Evolutionary conservation across 2,113 vertebrate genomes (phyloP).

Genomic region (Sinocyclocheilus grahami): DNA sequence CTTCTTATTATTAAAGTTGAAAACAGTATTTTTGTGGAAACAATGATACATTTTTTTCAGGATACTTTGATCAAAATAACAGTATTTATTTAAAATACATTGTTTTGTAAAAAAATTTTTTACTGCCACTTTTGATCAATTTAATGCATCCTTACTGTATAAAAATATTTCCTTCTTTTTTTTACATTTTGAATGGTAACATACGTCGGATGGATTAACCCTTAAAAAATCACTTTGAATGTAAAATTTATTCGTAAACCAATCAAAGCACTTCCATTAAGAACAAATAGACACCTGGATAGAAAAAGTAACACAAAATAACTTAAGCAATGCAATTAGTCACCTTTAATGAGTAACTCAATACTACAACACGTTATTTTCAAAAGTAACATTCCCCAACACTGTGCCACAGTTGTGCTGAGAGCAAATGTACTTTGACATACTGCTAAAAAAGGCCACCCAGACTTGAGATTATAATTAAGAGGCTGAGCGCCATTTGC

Average conservation of each 20-base stretch:
- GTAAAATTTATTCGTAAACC: neutral
- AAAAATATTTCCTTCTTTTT: neutral
- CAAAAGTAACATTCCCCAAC: neutral
- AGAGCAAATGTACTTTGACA: neutral
- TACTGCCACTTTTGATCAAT: neutral
- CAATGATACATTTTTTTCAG: too few relatives aligned
- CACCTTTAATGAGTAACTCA: neutral
- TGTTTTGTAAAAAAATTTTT: neutral
- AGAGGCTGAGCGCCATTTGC: neutral
- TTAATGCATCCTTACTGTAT: neutral
- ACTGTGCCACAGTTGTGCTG: neutral
- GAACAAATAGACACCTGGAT: neutral
- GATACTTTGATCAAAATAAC: too few relatives aligned
- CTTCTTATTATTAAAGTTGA: neutral
- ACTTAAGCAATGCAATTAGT: neutral
- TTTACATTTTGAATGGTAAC: neutral
- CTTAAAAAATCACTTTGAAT: too few relatives aligned
- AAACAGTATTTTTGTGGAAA: constrained; percentile 3
- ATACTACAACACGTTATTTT: neutral
- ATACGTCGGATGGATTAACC: neutral
- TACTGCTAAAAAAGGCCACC: constrained; percentile 6
- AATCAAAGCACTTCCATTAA: neutral
- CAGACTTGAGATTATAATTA: constrained; percentile 31
- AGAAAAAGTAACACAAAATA: neutral
- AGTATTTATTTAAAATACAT: neutral